Base-by-base conservation (phyloP, 2,888 invertebrate genomes). In the Anthophora plumipes region DNA sequence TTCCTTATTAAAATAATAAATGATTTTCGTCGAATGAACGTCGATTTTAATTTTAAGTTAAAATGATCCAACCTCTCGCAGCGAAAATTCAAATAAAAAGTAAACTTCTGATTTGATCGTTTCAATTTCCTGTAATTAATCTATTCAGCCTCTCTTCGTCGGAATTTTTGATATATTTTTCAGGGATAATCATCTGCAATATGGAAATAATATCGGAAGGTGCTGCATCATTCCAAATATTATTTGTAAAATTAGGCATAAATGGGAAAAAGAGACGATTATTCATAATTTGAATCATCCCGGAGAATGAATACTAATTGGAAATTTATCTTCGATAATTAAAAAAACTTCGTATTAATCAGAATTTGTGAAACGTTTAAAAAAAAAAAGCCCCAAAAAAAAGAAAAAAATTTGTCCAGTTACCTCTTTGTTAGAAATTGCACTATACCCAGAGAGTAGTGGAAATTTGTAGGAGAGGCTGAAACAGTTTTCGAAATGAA, bases 401-500 rank as follows among this genome's bases (percentile, higher is more conserved):
- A n/a, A n/a, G n/a, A n/a, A 37, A 55, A 55, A 59, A 14, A 7
- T 1, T 14, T 37, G 17, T 57, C 31, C 22, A 31, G 5, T 9
- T 14, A 0, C 14, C 4, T 22, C 57, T 57, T 63, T 64, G 20
- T 17, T 39, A 6, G 31, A 25, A 43, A 14, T 48, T 31, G 46
- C 11, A 59, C n/a, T 31, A 14, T 14, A 14, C 0, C 25, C 37
- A 54, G 41, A 14, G 20, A 17, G 9, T 43, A 17, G 22, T 43
- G 43, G 61, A 63, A 63, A 37, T 63, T 71, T 43, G 20, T 20
- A 37, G 20, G 11, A 46, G 61, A 12, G 52, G 31, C 31, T 54
- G 43, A 71, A 71, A 54, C 54, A 54, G 54, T 63, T 55, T 63
- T 63, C 43, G 71, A 43, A 63, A 54, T 41, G 54, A 71, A 63